A percentile compares a stretch with the other conserved stretches of the same genome.
Evolutionary conservation across 2,113 vertebrate species (phyloP).

Genomic region (Pomatostomus ruficeps): DNA sequence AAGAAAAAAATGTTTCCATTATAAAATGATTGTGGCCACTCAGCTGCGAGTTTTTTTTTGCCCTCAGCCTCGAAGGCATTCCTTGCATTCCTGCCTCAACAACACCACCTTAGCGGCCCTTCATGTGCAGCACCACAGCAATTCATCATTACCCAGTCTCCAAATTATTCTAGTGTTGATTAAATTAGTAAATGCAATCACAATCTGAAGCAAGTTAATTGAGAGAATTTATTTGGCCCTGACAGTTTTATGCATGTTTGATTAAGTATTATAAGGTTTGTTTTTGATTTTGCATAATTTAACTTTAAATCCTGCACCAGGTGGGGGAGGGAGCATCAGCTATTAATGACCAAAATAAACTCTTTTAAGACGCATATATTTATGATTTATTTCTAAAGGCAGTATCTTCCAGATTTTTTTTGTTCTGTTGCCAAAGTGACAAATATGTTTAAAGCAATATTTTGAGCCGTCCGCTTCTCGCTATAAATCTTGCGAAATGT

Average conservation of each 20-base stretch:
- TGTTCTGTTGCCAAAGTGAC: conserved; percentile 75
- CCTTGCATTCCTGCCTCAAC: neutral
- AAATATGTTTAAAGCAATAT: conserved; percentile 78
- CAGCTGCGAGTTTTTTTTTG: neutral
- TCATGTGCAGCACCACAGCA: neutral
- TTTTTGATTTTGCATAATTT: conserved; percentile 95
- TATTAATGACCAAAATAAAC: conserved; percentile 84
- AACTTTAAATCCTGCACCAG: conserved; percentile 81
- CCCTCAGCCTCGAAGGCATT: neutral
- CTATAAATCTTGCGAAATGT: conserved; percentile 77
- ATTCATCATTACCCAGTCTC: conserved; percentile 66
- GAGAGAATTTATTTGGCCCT: conserved; percentile 84
- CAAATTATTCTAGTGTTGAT: conserved; percentile 79
- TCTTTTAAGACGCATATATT: conserved; percentile 72
- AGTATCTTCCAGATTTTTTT: conserved; percentile 60
- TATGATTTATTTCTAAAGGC: conserved; percentile 77
- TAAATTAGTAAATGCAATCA: conserved; percentile 91
- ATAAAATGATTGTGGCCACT: neutral
- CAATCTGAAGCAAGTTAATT: conserved; percentile 81
- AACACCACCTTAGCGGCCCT: neutral
- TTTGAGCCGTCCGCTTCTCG: neutral
- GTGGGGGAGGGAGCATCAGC: conserved; percentile 54
- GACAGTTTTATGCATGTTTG: conserved; percentile 91
- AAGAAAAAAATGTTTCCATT: neutral
- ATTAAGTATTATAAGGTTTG: conserved; percentile 92